Conservation (phyloP, 2,888 invertebrate genomes). For the Morpho helenor region DNA sequence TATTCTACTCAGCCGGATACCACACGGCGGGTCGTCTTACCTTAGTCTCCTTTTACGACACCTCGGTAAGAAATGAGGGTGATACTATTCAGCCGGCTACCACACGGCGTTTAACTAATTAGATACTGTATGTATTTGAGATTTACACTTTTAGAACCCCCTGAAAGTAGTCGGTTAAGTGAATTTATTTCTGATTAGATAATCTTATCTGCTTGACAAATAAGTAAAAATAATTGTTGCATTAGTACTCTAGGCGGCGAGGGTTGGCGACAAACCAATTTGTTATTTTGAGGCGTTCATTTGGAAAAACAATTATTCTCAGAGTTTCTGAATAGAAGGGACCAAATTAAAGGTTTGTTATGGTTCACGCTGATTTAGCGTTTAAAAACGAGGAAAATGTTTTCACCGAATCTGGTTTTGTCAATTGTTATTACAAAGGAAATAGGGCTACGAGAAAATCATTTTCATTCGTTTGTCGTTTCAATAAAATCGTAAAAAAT, state of each 20-base stretch:
- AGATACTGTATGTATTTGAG: too few relatives aligned
- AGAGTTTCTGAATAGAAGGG: slow-evolving; percentile 57
- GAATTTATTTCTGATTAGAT: slow-evolving; percentile 11
- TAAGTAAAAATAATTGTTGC: slow-evolving; percentile 25
- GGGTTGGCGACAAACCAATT: slow-evolving; percentile 61
- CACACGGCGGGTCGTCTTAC: too few relatives aligned
- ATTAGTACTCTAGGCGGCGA: slow-evolving; percentile 27
- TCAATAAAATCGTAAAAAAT: too few relatives aligned
- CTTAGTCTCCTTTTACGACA: too few relatives aligned
- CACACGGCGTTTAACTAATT: too few relatives aligned
- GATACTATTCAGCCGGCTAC: too few relatives aligned
- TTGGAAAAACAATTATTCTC: slow-evolving; percentile 70
- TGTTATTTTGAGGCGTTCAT: slow-evolving; percentile 74
- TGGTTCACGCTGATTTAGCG: slow-evolving; percentile 51
- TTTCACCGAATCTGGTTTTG: too few relatives aligned
- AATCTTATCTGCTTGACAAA: slow-evolving; percentile 18
- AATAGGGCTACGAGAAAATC: too few relatives aligned
- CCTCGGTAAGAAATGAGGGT: too few relatives aligned
- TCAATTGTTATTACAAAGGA: too few relatives aligned
- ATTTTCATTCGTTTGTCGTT: not conserved
- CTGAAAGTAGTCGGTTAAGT: not conserved
- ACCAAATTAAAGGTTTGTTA: slow-evolving; percentile 64
- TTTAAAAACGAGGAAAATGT: slow-evolving; percentile 34
- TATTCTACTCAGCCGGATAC: too few relatives aligned
- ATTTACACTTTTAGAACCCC: too few relatives aligned